Evolutionary conservation across 2,797 vertebrate species (phyloP), one percentile per base, ranked within the genome.

Genomic region (Vultur gryphus): DNA sequence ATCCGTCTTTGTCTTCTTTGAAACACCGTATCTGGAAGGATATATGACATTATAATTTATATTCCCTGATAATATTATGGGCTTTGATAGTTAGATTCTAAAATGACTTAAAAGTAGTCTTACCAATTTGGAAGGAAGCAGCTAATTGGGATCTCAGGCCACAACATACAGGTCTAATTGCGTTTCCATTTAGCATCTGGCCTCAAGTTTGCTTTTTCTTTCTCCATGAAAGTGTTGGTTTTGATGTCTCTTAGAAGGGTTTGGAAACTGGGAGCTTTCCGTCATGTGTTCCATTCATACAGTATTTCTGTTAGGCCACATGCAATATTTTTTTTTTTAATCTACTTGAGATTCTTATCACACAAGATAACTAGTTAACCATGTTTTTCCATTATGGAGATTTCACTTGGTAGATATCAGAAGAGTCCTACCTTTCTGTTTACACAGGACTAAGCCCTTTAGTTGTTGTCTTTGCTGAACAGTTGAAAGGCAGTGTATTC

Each of bases 341-440:
- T 54, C 39, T 29, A 13, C 3, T 9, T 54, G 51, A 35, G 9
- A 23, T 80, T 37, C 1, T 2, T 61, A 2, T 46, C 2, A 1
- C 18, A 10, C 12, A 52, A 48, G 64, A 41, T 72, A 72, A 64
- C 3, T 16, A 58, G 7, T 29, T 76, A 44, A 48, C 28, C 37
- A 0, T 43, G 10, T 14, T 80, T 65, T 80, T 79, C 35, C 16
- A 20, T 67, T 29, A 10, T 6, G 24, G 46, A 58, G 29, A 13
- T 75, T 62, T 57, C n/a, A 23, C 10, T 73, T 54, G 46, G 37
- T 52, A 66, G 37, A 2, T 58, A 7, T 4, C 2, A 5, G 49
- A 49, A 80, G 29, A 54, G 14, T 16, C 29, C 11, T 55, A 29
- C 14, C 16, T 54, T 78, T 81, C 10, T 72, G 1, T 54, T 81